Conservation (phyloP, 2,888 invertebrate genomes). For the Ligdia adustata region DNA sequence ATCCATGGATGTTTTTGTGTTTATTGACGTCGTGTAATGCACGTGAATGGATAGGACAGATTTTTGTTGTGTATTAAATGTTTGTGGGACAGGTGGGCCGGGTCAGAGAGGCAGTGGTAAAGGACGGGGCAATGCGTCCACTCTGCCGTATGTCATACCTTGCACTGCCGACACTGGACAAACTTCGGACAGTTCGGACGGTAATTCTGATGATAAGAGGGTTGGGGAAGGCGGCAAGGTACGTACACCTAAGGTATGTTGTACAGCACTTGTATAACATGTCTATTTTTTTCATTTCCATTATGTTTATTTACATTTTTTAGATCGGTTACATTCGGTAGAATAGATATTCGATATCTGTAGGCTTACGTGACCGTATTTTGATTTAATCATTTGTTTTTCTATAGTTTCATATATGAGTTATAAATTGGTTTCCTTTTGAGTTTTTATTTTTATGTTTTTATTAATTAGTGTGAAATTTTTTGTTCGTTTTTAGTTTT, state of each 20-base stretch:
- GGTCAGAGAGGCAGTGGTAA: slow-evolving; percentile 75
- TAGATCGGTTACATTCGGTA: slow-evolving; percentile 24
- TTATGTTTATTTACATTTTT: slow-evolving; percentile 33
- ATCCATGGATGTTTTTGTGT: slow-evolving; percentile 19
- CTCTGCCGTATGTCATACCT: slow-evolving; percentile 78
- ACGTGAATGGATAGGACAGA: not conserved
- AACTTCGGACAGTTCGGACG: slow-evolving; percentile 75
- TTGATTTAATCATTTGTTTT: slow-evolving; percentile 9
- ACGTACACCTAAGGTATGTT: slow-evolving; percentile 41
- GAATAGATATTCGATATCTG: slow-evolving; percentile 4
- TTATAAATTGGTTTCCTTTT: slow-evolving; percentile 1
- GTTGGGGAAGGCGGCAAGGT: slow-evolving; percentile 71
- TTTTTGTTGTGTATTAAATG: no score
- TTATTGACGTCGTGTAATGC: slow-evolving; percentile 7
- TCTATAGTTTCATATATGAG: slow-evolving; percentile 5
- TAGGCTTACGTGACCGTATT: slow-evolving; percentile 17
- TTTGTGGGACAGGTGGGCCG: slow-evolving; percentile 43
- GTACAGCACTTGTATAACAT: slow-evolving; percentile 38
- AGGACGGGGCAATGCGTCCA: slow-evolving; percentile 68
- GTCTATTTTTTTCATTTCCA: slow-evolving; percentile 24
- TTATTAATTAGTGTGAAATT: slow-evolving; percentile 4
- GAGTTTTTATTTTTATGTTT: not conserved
- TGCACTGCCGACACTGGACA: slow-evolving; percentile 74
- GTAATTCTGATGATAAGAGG: slow-evolving; percentile 68
- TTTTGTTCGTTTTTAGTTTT: slow-evolving; percentile 17